These are phyloP conservation scores for Cotesia glomerata DNA, from an alignment of 1,140 invertebrate species.

Conservation along the genomic window DNA sequence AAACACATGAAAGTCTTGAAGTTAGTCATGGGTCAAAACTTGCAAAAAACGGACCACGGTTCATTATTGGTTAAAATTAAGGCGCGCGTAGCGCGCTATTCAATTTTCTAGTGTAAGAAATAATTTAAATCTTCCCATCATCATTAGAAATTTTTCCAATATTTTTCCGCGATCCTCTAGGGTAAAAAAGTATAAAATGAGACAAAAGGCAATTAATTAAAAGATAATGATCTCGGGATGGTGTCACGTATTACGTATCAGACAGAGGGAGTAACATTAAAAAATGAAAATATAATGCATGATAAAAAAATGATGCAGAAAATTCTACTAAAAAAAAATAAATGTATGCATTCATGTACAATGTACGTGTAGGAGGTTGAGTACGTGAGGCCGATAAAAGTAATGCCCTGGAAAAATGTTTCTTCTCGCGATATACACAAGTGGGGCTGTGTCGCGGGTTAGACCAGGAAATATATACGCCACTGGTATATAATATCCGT, in stretches of 20 bases:
- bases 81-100: too few relatives aligned
- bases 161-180: constrained; percentile 8
- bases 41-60: too few relatives aligned
- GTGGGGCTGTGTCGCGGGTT: not conserved
- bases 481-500: constrained; percentile 8
- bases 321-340: not conserved
- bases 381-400: constrained; percentile 30
- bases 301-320: not conserved
- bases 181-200: not conserved
- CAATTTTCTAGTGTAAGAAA: too few relatives aligned
- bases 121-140: not conserved
- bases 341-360: constrained; percentile 1
- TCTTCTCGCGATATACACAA: constrained; percentile 24
- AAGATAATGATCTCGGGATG: constrained; percentile 28
- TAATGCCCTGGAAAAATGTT: constrained; percentile 33
- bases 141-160: constrained; percentile 11
- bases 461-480: not conserved
- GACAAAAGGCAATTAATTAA: constrained; percentile 31
- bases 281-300: constrained; percentile 9
- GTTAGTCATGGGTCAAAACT: too few relatives aligned
- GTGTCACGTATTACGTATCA: constrained; percentile 31
- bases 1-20: too few relatives aligned
- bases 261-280: constrained; percentile 3
- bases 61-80: too few relatives aligned
- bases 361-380: not conserved